phyloP scores from a whole-genome alignment of 2,888 invertebrate species.

The Ramazzottius varieornatus region DNA sequence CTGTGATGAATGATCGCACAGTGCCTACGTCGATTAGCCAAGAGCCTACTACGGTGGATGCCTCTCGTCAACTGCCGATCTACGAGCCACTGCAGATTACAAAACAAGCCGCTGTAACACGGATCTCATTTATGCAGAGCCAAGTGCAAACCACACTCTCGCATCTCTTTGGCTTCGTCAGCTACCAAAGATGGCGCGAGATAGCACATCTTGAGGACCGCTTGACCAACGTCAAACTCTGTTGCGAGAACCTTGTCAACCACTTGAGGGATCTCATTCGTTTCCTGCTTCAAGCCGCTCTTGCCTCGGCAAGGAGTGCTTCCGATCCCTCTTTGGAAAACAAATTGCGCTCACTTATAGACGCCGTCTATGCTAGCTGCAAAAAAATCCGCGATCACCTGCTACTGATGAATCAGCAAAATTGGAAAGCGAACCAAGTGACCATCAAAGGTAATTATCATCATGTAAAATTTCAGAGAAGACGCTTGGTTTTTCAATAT shows the following conservation, averaged over 20 bases:
- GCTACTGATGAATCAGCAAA: background rate
- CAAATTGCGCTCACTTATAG: background rate
- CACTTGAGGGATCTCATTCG: background rate
- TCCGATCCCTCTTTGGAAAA: background rate
- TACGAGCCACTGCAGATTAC: background rate
- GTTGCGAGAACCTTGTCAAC: background rate
- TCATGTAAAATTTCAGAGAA: too few relatives aligned
- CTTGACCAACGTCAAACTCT: background rate
- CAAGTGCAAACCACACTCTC: background rate
- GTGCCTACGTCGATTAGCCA: background rate
- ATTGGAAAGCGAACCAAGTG: background rate
- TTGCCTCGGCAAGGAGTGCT: background rate
- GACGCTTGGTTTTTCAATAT: too few relatives aligned
- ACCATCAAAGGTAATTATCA: too few relatives aligned
- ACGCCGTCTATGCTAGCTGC: background rate
- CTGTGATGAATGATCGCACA: background rate
- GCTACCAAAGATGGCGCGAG: background rate
- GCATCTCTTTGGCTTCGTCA: background rate
- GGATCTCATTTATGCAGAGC: background rate
- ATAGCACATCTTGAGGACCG: background rate
- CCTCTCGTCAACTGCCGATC: background rate
- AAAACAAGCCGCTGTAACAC: background rate
- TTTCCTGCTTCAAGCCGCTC: background rate
- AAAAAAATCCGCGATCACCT: background rate
- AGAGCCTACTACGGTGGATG: background rate